A percentile compares a stretch with the other conserved stretches of the same genome.
phyloP scores from a whole-genome alignment of 2,113 vertebrate species.

The Malurus alboscapulatus region DNA sequence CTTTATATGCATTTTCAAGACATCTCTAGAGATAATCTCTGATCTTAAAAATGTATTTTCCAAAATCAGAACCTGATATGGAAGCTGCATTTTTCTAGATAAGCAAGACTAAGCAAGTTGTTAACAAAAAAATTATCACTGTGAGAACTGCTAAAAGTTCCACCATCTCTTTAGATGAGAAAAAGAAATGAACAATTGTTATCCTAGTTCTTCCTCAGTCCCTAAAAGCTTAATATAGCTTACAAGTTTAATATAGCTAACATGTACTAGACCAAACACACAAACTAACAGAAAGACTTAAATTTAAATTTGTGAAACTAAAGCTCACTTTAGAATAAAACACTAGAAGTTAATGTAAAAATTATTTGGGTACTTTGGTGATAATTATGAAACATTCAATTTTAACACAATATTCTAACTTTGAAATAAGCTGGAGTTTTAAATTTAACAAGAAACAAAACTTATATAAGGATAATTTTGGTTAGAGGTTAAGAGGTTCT shows the following conservation, averaged over 20 bases:
- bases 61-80: background rate
- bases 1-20: background rate
- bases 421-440: background rate
- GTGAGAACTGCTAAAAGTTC: background rate
- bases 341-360: background rate
- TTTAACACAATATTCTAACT: background rate
- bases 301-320: background rate
- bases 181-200: background rate
- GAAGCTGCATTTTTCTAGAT: background rate
- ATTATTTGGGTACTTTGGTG: background rate
- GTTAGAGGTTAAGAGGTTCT: background rate
- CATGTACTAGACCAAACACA: accelerated
- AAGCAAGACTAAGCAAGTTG: background rate
- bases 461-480: background rate
- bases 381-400: background rate
- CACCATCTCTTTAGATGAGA: background rate
- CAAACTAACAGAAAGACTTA: background rate
- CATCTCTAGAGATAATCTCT: background rate
- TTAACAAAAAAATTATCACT: background rate
- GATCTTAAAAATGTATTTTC: background rate
- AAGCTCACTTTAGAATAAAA: background rate
- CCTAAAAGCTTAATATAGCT: background rate
- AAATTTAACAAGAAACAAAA: background rate
- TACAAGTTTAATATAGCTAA: background rate
- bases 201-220: background rate